Conservation (phyloP, 2,797 vertebrate species). For the Aldrovandia affinis region DNA sequence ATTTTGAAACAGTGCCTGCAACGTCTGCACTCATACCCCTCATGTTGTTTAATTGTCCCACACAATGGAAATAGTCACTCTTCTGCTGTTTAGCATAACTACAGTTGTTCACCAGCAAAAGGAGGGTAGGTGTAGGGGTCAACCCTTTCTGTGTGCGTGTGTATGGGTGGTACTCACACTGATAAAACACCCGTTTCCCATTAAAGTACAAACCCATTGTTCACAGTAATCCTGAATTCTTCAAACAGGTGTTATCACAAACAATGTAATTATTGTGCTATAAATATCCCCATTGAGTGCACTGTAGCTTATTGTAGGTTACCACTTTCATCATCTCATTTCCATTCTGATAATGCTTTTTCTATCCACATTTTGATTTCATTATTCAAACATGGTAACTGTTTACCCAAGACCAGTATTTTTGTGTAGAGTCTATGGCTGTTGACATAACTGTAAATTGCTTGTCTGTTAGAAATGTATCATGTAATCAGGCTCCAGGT, state of each 20-base stretch:
- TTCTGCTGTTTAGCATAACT: background rate
- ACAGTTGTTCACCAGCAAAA: background rate
- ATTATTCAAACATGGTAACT: background rate
- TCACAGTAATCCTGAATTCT: background rate
- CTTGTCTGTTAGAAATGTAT: background rate
- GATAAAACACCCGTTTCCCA: background rate
- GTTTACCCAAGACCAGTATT: no score
- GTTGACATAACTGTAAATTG: background rate
- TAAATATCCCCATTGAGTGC: background rate
- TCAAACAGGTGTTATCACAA: no score
- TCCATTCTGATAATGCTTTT: background rate
- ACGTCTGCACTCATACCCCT: background rate
- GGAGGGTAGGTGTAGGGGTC: background rate
- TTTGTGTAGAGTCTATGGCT: no score
- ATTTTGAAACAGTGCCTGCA: background rate
- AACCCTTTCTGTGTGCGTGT: background rate
- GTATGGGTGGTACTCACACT: background rate
- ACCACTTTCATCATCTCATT: background rate
- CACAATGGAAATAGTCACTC: background rate
- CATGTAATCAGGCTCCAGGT: background rate
- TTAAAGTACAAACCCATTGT: background rate
- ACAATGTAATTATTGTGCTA: background rate
- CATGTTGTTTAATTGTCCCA: background rate
- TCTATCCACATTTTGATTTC: background rate
- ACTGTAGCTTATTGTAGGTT: background rate